Evolutionary conservation across 2,888 invertebrate genomes (phyloP), one percentile per base, ranked within the genome.

Genomic region (Tenthredo notha): DNA sequence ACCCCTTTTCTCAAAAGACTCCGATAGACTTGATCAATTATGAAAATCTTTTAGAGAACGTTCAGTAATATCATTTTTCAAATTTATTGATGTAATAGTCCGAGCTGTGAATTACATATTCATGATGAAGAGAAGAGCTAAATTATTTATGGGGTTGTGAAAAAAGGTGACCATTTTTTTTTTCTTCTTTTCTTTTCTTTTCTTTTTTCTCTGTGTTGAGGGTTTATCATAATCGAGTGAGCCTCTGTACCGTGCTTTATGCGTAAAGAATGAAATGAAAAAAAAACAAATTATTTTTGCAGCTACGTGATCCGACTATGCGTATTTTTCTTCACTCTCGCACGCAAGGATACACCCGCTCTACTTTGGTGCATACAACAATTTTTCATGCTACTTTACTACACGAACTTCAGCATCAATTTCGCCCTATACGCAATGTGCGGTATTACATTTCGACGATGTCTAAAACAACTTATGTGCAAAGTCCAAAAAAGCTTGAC

Each of bases 321-420:
- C 89, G 93, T 94, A 5, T 95, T 94, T 89, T 94, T 94, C 87
- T 94, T 94, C 90, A 93, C 94, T 0, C 89, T 95, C 61, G 93
- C 94, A 86, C 92, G 93, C 12, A 93, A 93, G 88, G 88, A 93
- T 37, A 91, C 93, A 2, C 94, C 94, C 0, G 91, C 92, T 18
- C 89, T 93, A 21, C 90, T 95, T 3, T 95, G 94, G 94, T 95
- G 95, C 87, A 89, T 94, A 40, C 95, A 95, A 87, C 95, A 95
- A 88, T 94, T 95, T 86, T 95, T 95, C 87, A 95, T 95, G 94
- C 91, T 95, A 2, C 92, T 96, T 2, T 96, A 95, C 91, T 96
- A 96, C 92, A 95, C 95, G 7, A 96, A 96, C 90, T 96, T 96
- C 92, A 95, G 95, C 90, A 94, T 96, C 85, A 96, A 96, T 90